Conservation (phyloP, 2,888 invertebrate species). For the Eledona agricola region DNA sequence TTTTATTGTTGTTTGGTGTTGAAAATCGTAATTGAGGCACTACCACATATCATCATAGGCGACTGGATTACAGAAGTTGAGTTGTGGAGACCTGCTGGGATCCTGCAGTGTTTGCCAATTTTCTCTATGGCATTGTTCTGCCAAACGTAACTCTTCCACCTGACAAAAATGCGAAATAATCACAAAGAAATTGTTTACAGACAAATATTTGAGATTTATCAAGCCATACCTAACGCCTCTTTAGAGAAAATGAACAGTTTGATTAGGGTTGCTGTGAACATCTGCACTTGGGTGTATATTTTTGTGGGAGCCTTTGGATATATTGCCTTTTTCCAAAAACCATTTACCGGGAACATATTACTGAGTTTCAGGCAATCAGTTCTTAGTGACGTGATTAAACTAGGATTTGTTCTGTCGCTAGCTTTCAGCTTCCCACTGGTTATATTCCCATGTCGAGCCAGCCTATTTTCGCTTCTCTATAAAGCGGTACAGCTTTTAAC, state of each 20-base stretch:
- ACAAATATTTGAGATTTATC: slow-evolving; percentile 93
- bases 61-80: slow-evolving; percentile 79
- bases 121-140: slow-evolving; percentile 97
- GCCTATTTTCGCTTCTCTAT: slow-evolving; percentile 90
- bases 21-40: slow-evolving; percentile 86
- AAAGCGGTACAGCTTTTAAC: slow-evolving; percentile 69
- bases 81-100: slow-evolving; percentile 85
- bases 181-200: slow-evolving; percentile 61
- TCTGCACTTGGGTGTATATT: slow-evolving; percentile 90
- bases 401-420: slow-evolving; percentile 93
- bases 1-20: slow-evolving; percentile 91
- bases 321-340: slow-evolving; percentile 82
- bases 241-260: slow-evolving; percentile 89
- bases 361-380: slow-evolving; percentile 84
- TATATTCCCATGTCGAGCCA: slow-evolving; percentile 95
- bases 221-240: slow-evolving; percentile 86
- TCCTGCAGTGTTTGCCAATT: slow-evolving; percentile 93
- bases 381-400: slow-evolving; percentile 88
- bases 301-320: slow-evolving; percentile 90
- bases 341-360: slow-evolving; percentile 88
- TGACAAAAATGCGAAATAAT: slow-evolving; percentile 6
- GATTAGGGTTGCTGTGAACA: slow-evolving; percentile 87
- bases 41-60: slow-evolving; percentile 75
- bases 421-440: slow-evolving; percentile 97
- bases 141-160: slow-evolving; percentile 85